Conservation (phyloP, 2,888 invertebrate species). For the Iselma pallidipennis region DNA sequence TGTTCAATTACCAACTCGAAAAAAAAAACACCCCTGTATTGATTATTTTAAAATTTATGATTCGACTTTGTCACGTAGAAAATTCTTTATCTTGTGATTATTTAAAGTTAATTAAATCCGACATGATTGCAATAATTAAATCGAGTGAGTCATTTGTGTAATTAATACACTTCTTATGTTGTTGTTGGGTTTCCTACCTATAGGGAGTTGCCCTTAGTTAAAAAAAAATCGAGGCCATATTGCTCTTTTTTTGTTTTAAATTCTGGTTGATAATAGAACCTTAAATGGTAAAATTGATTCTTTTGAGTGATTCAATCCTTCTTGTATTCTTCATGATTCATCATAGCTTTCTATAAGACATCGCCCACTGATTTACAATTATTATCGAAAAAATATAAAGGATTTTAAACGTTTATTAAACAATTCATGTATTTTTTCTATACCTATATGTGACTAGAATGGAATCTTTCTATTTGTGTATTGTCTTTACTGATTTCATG, state of each 20-base stretch:
- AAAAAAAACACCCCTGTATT: no score
- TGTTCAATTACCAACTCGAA: not conserved
- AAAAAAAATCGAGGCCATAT: not conserved
- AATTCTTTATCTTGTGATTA: not conserved
- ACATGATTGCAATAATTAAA: not conserved
- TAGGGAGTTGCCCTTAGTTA: not conserved
- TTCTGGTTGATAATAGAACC: not conserved
- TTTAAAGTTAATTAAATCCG: not conserved
- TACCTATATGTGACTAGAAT: not conserved
- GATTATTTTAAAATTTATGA: no score
- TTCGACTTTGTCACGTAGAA: no score
- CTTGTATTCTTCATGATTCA: slow-evolving; percentile 2
- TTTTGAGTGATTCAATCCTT: slow-evolving; percentile 1
- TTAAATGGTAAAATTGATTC: slow-evolving; percentile 1
- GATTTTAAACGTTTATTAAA: not conserved
- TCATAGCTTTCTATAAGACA: slow-evolving; percentile 4
- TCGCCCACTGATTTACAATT: slow-evolving; percentile 4
- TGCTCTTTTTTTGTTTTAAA: not conserved
- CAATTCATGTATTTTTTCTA: not conserved
- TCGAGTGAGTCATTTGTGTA: not conserved
- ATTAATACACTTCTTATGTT: not conserved
- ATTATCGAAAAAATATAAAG: not conserved
- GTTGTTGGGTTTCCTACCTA: not conserved
- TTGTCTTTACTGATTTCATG: not conserved
- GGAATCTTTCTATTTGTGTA: no score